Evolutionary conservation across 2,113 vertebrate genomes (phyloP), one percentile per base, ranked within the genome.

Genomic region (Peromyscus polionotus): DNA sequence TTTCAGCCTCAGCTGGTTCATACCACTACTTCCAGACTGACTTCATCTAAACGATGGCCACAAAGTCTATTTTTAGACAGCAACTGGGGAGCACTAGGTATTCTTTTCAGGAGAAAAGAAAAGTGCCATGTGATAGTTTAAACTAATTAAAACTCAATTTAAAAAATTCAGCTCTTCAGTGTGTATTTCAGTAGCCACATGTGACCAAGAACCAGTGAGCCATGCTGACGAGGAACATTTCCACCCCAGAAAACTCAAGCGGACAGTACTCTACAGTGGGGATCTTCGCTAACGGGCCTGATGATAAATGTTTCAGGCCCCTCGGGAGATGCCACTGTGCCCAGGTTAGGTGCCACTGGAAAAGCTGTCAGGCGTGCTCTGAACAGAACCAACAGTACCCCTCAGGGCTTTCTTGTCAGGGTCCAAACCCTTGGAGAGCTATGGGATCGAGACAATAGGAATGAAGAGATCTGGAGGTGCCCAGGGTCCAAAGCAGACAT

Each of bases 61-160:
- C 72, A 79, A 93, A 72, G 63, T 86, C 91, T 95, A 95, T 86
- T 89, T 97, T 89, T 83, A 93, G 93, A 87, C 65, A 81, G 68
- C 88, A 95, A 59, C 77, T 86, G 94, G 63, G 88, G 83, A 95
- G 76, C 65, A 70, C 86, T 83, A 95, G 68, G 86, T 88, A 80
- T 87, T 89, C 86, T 75, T 86, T 95, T 95, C 3, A 42, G 61
- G 48, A 86, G 72, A 13, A 65, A 94, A 94, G 11, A 83, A 93
- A 76, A n/a, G 73, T 67, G 86, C 36, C 57, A 61, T 36, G 45
- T 83, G 94, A 70, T 90, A 42, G 73, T 45, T 45, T 87, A 77
- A 92, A 79, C 54, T 90, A 90, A 67, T 87, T 91, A 89, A 97
- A 97, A 86, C 67, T 86, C 90, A 79, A 87, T 77, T 76, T 91